Percentiles rank a stretch among this genome's conserved stretches.
phyloP scores from a whole-genome alignment of 2,888 invertebrate genomes.

The Schizaphis graminum region DNA sequence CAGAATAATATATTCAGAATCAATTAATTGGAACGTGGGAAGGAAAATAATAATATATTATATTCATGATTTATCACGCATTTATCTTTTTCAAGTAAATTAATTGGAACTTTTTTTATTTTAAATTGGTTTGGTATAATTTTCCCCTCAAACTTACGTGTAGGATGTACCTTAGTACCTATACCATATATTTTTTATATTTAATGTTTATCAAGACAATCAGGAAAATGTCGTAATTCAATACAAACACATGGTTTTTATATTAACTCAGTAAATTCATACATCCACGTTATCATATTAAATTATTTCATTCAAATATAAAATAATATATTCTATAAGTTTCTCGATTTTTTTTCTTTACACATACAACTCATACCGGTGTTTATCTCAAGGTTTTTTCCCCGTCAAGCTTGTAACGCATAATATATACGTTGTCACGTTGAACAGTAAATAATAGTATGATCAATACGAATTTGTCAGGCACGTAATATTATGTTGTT shows the following conservation, averaged over 20 bases:
- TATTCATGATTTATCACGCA: neutral
- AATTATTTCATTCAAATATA: constrained; percentile 1
- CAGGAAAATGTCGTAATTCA: neutral
- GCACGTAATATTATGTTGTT: neutral
- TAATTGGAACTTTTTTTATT: neutral
- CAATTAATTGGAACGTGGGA: constrained; percentile 46
- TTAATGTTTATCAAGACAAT: neutral
- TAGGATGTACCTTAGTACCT: neutral
- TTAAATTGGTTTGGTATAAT: neutral
- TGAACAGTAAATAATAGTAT: neutral
- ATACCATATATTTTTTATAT: neutral
- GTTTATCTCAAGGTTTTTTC: constrained; percentile 6
- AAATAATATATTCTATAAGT: neutral
- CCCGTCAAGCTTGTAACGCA: neutral
- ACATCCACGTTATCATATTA: neutral
- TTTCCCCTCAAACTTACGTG: neutral
- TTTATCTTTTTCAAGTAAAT: neutral
- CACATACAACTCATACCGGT: neutral
- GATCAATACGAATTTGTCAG: neutral
- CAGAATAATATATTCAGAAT: constrained; percentile 38
- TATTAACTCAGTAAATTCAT: neutral
- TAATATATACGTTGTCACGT: neutral
- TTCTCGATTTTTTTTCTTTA: neutral
- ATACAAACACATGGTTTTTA: neutral
- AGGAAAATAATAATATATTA: constrained; percentile 1